Conservation (phyloP, 92 coral and sea anemone species). For the Scolanthus callimorphus region DNA sequence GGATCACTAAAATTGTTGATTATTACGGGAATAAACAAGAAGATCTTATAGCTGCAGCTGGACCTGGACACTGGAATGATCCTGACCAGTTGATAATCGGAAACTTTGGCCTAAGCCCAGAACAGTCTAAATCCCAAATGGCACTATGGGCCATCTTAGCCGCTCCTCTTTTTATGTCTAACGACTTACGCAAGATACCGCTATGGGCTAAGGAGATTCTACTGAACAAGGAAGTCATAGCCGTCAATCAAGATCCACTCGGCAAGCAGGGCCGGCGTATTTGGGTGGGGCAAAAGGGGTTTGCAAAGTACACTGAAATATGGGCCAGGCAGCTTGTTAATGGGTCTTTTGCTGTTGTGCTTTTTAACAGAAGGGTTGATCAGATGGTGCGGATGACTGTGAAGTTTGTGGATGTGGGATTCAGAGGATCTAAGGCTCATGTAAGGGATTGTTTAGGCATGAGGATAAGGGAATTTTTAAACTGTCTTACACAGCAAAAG, state of each 20-base stretch:
- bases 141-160: constrained; percentile 78
- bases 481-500: constrained; percentile 38
- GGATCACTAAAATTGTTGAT: constrained; percentile 45
- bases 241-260: constrained; percentile 68
- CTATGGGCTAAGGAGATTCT: constrained; percentile 89
- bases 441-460: constrained; percentile 44
- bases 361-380: constrained; percentile 48
- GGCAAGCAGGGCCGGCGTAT: constrained; percentile 66
- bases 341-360: constrained; percentile 55
- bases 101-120: constrained; percentile 70
- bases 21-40: constrained; percentile 65
- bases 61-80: constrained; percentile 87
- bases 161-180: constrained; percentile 92
- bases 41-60: constrained; percentile 52
- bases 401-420: constrained; percentile 30
- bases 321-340: constrained; percentile 53
- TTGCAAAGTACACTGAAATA: constrained; percentile 30
- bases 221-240: constrained; percentile 65
- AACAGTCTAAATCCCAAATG: constrained; percentile 68
- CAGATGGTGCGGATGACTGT: constrained; percentile 45
- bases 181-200: constrained; percentile 80
- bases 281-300: constrained; percentile 12
- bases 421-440: constrained; percentile 29
- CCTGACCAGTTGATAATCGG: constrained; percentile 79
- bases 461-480: constrained; percentile 46